Base-by-base conservation (phyloP, 2,888 invertebrate species). In the Cistogaster globosa region DNA sequence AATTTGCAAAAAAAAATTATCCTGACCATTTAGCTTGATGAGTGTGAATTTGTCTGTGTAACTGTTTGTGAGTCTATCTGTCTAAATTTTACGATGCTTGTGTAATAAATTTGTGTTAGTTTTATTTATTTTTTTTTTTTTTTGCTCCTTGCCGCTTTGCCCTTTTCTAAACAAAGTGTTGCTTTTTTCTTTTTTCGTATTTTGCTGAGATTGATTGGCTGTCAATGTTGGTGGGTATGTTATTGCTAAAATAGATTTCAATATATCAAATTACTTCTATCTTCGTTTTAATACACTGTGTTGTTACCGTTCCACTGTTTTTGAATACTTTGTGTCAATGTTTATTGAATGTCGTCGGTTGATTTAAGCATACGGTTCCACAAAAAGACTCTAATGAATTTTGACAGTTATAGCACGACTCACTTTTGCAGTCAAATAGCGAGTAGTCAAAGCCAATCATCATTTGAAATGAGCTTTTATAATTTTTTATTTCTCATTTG, bases 361-460 rank as follows among this genome's bases (percentile, higher is more conserved):
- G 20, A 60, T 48, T 18, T 67, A 55, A 51, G 42, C 20, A 53
- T 36, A 48, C 63, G 55, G 32, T 77, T 62, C 74, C 67, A 75
- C 63, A 71, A 45, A 65, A 65, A 58, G 55, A 12, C 53, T n/a
- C 45, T 75, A 79, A 65, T 71, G 38, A 65, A 71, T 74, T 79
- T 85, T 65, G 82, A 75, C 82, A 78, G 68, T 85, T 81, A 60
- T 75, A 75, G 75, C 65, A 82, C 76, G n/a, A 60, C 32, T 74
- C 22, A 82, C 14, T 53, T 69, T 38, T 67, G 48, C 22, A 67
- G 42, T 58, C 63, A 78, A 58, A 75, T 69, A 62, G 48, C 48
- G 36, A 48, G 51, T 36, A 62, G 60, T 22, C 26, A 75, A 75
- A 65, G 55, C 55, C 65, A 65, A 67, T 67, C 57, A 76, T 67